Conservation (phyloP, 2,888 invertebrate genomes). For the Liodrosophila aerea region DNA sequence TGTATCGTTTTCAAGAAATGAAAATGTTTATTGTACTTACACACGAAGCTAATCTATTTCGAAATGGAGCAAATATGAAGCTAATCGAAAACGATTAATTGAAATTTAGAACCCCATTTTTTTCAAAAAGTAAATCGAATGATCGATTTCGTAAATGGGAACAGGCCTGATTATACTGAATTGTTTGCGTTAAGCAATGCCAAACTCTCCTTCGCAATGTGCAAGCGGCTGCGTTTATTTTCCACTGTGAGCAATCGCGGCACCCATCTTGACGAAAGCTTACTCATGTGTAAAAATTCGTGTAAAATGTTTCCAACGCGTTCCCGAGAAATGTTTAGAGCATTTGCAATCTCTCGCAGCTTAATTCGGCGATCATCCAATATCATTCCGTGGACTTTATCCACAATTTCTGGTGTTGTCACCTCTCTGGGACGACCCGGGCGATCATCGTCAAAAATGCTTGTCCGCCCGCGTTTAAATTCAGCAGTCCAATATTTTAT, state of each 20-base stretch:
- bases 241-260: background rate
- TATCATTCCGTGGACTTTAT: background rate
- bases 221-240: background rate
- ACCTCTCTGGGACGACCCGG: background rate
- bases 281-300: background rate
- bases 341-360: background rate
- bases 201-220: background rate
- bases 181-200: background rate
- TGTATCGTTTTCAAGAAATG: no score
- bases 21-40: no score
- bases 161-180: no score
- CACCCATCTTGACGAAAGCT: background rate
- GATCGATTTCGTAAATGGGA: no score
- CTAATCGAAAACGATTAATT: no score
- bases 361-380: slow-evolving; percentile 1
- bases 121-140: no score
- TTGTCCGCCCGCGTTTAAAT: background rate
- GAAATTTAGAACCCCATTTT: no score
- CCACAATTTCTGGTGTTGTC: no score
- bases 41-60: no score
- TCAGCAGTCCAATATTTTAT: slow-evolving; percentile 1
- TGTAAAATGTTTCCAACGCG: background rate
- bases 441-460: background rate
- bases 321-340: background rate
- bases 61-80: no score